Evolutionary conservation across 2,797 vertebrate species (phyloP), one percentile per base, ranked within the genome.

Genomic region (Cichlasoma orientale): DNA sequence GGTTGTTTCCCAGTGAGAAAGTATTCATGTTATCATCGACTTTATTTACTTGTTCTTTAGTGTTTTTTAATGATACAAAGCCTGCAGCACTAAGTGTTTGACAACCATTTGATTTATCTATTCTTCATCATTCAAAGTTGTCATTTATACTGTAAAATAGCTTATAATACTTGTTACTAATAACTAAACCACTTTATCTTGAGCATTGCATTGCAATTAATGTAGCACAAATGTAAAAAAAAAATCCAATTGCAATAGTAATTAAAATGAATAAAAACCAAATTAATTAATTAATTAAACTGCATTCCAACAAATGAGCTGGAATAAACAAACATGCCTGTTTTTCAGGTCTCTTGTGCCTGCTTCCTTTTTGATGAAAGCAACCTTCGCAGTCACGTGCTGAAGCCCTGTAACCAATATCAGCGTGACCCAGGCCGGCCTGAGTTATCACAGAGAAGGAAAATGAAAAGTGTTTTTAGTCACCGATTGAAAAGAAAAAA

Each of bases 351-450:
- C 95, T 86, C 86, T 90, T 0, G 90, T 95, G 23, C 94, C 92
- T 5, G 91, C 89, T 23, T 95, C 94, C 54, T 93, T 96, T 78
- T 96, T 94, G 55, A 98, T 94, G 56, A 99, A 99, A 3, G 91
- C 88, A 82, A 95, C 97, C 41, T 88, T 95, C 6, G 97, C 94
- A 0, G 94, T 87, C n/a, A 97, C 56, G 2, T 97, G 96, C 86
- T 99, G 97, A 29, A 96, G 55, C 0, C 88, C 58, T 12, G 96
- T 89, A 0, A 93, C 95, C 82, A 97, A 52, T 11, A 94, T 79
- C 82, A 99, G 72, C 0, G 94, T 96, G 88, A 99, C 73, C 97
- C 97, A 99, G 89, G 94, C 97, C 5, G 97, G 97, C 98, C 98
- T 99, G 90, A 74, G 6, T 68, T 5, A 33, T 7, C 21, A 56